Evolutionary conservation across 2,113 vertebrate genomes (phyloP), one percentile per base, ranked within the genome.

Genomic region (Numida meleagris): DNA sequence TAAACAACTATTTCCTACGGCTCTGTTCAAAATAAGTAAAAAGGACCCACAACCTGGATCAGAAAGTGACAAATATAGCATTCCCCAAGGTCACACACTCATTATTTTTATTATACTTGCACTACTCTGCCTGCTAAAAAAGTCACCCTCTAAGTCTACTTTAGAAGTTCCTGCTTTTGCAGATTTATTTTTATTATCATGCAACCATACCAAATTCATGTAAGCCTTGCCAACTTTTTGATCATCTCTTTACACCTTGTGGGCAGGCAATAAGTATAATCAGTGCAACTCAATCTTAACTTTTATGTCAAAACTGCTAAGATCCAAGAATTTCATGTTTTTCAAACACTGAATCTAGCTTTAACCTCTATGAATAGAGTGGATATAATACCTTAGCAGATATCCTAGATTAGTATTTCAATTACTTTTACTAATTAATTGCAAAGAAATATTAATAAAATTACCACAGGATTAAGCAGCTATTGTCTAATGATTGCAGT

Each of bases 121-220:
- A 31, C 55, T 92, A 83, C 59, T 24, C 67, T 24, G 50, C 77
- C 92, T 96, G 89, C 63, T 97, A 78, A 95, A 97, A 94, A 75
- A 96, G 82, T 79, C 93, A 77, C 40, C 14, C 34, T 61, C 17
- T 2, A 43, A 38, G 51, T 50, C 87, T 76, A 88, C 80, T 95
- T 96, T 76, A 89, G 80, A 96, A 91, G 89, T 81, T 93, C 80
- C 67, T 81, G 72, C 70, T 80, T 92, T 94, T 84, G 48, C 59
- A 93, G 50, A 77, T 45, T 43, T 87, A 36, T 71, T 97, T 62
- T 75, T 93, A 17, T 80, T 73, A 87, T 66, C 45, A 62, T 88
- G 89, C 76, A 95, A 79, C 50, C 75, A 61, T 94, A 96, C 92
- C 94, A 96, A 95, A 95, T 70, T 90, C 79, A 75, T 75, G 63